Conservation (phyloP, 1,140 invertebrate genomes). For the Caenorhabditis inopinata region DNA sequence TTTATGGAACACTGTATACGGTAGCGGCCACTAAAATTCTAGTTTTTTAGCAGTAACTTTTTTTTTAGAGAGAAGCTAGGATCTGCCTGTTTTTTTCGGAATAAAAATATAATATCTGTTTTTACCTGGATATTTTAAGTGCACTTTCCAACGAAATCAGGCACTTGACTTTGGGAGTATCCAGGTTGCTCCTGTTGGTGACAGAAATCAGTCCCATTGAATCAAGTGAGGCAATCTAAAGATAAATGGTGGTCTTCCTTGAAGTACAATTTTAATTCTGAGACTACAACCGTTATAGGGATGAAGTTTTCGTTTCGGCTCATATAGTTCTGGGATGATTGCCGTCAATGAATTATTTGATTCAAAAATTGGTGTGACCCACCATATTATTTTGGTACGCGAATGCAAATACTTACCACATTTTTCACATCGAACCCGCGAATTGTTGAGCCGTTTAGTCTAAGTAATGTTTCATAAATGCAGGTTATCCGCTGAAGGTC, state of each 20-base stretch:
- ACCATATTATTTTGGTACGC: no score
- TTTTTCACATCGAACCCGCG: neutral
- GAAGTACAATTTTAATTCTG: no score
- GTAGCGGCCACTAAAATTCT: no score
- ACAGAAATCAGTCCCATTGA: slow-evolving; percentile 1
- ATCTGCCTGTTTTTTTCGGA: neutral
- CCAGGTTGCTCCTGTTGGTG: neutral
- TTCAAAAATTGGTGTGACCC: no score
- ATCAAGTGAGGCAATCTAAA: neutral
- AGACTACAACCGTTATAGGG: no score
- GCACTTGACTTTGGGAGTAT: slow-evolving; percentile 18
- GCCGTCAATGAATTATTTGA: no score
- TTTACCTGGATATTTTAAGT: slow-evolving; percentile 2
- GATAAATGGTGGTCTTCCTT: no score
- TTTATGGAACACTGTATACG: no score
- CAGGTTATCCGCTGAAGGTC: neutral
- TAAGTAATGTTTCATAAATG: neutral
- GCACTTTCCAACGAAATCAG: slow-evolving; percentile 9
- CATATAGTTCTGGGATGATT: no score
- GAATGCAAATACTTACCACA: neutral
- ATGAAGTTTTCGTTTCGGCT: no score
- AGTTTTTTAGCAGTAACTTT: no score
- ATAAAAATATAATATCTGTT: neutral
- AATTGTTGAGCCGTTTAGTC: neutral
- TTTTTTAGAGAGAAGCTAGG: no score